phyloP scores from a whole-genome alignment of 2,888 invertebrate species.

The Lordiphosa fenestrarum region DNA sequence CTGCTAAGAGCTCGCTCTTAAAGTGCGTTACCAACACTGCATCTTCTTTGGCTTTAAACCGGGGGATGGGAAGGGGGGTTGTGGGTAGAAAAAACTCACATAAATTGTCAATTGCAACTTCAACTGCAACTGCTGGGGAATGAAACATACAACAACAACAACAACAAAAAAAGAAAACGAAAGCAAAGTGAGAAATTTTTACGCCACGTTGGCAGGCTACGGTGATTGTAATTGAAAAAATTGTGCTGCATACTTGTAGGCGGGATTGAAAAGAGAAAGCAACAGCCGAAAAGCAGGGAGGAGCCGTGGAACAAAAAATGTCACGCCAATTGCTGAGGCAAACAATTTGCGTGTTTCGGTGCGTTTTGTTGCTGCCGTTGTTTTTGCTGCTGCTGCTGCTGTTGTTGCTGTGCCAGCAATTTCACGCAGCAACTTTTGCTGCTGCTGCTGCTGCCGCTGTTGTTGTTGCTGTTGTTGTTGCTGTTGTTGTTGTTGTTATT shows the following conservation, averaged over 20 bases:
- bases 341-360: slow-evolving; percentile 37
- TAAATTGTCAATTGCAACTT: neutral
- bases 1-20: no score
- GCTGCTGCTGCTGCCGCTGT: slow-evolving; percentile 9
- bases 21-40: no score
- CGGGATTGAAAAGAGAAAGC: slow-evolving; percentile 32
- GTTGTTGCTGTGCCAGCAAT: slow-evolving; percentile 38
- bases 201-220: neutral
- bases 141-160: no score
- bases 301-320: slow-evolving; percentile 19
- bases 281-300: slow-evolving; percentile 1
- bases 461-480: slow-evolving; percentile 18
- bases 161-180: neutral
- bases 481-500: slow-evolving; percentile 32
- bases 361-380: slow-evolving; percentile 2
- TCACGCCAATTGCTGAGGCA: slow-evolving; percentile 57
- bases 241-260: slow-evolving; percentile 49
- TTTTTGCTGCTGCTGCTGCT: slow-evolving; percentile 27
- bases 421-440: slow-evolving; percentile 25
- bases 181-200: neutral
- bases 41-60: neutral
- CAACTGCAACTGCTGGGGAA: neutral
- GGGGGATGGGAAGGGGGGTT: no score
- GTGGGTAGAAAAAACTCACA: no score
- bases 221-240: slow-evolving; percentile 45